Evolutionary conservation across 1,140 invertebrate genomes (phyloP), one percentile per base, ranked within the genome.

Genomic region (Thalassaphorura encarpata): DNA sequence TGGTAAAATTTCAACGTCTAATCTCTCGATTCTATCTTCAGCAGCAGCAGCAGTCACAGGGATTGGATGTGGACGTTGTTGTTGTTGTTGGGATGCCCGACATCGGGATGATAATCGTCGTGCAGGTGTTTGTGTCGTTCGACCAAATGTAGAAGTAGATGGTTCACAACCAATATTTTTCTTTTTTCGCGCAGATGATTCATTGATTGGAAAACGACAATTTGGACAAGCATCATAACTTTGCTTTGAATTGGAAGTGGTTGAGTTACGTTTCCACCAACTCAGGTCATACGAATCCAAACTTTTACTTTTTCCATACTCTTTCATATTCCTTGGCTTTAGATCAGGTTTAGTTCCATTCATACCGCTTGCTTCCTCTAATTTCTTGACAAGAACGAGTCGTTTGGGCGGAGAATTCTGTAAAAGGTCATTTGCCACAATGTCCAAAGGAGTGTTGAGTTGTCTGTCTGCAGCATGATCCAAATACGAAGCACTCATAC

Each of bases 281-380:
- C 53, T 60, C 31, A 60, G 33, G 40, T 89, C 86, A 62, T 83
- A 85, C 0, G 85, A 89, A 69, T 90, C 87, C 13, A 89, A 72
- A 67, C 85, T 87, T 60, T 81, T 82, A 0, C 85, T 88, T 68
- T 89, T 89, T 0, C 86, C 86, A 62, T 82, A 85, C 54, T 82
- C 82, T 51, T 80, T 81, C 58, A 8, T 6, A 79, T 79, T 0
- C 81, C 40, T 62, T 56, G 64, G 59, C 13, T 68, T 63, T 48
- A 63, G 56, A 46, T 66, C 62, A 1, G 58, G 64, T 71, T 21
- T 70, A 65, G 52, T 8, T 48, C 24, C 8, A 8, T 19, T 43
- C 8, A 11, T 21, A 8, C 42, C 16, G 42, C 11, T 31, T 19
- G 16, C 24, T 73, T 75, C 61, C 79, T 78, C 47, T 72, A 74